Evolutionary conservation across 2,888 invertebrate genomes (phyloP).

Genomic region (Nemoura dubitans): DNA sequence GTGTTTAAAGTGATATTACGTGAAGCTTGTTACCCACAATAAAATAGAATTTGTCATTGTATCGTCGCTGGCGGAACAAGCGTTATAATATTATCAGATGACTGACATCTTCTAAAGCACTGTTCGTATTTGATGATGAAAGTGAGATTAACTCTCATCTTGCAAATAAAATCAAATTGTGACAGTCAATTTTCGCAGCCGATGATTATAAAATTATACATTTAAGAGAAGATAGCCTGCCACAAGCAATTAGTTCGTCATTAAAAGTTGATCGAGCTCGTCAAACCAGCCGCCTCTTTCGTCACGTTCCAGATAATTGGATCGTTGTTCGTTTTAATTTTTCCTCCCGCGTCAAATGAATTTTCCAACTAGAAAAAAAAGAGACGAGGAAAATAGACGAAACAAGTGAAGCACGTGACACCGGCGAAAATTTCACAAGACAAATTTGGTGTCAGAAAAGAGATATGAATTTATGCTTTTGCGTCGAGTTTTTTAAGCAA

Average conservation of each 20-base stretch:
- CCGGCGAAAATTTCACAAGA: not conserved
- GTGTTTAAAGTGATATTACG: too few relatives aligned
- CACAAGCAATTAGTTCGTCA: not conserved
- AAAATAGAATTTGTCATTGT: too few relatives aligned
- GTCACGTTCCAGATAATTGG: not conserved
- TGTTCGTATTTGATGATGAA: too few relatives aligned
- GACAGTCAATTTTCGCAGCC: too few relatives aligned
- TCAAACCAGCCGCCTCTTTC: not conserved
- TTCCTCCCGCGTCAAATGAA: not conserved
- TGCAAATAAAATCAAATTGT: too few relatives aligned
- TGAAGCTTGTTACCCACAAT: too few relatives aligned
- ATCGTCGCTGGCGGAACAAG: too few relatives aligned
- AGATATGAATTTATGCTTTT: not conserved
- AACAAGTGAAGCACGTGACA: not conserved
- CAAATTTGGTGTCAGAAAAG: not conserved
- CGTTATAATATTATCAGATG: too few relatives aligned
- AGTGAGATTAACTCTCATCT: too few relatives aligned
- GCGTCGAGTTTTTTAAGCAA: not conserved
- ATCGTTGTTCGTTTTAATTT: not conserved
- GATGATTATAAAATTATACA: too few relatives aligned
- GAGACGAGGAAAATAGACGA: not conserved
- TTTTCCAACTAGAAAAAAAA: not conserved
- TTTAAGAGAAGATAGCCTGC: not conserved
- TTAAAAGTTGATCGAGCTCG: not conserved
- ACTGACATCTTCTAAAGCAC: too few relatives aligned